phyloP scores from a whole-genome alignment of 2,113 vertebrate genomes.

The Scatophagus argus region DNA sequence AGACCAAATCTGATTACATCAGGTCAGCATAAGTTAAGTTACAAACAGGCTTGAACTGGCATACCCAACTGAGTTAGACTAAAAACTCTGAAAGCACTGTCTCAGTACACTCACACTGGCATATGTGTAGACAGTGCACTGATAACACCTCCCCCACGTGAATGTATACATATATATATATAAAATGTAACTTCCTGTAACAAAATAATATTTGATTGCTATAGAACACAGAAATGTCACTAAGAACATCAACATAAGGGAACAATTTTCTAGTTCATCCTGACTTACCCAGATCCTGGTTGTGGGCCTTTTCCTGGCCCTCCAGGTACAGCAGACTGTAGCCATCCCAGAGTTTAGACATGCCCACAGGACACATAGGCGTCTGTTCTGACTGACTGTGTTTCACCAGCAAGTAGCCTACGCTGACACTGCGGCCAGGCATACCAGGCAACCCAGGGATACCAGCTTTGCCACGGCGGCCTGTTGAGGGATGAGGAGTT shows the following conservation, averaged over 20 bases:
- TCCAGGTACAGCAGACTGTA: conserved; percentile 98
- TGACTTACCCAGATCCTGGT: conserved; percentile 95
- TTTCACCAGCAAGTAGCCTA: conserved; percentile 97
- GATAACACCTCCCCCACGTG: no score
- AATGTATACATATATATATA: no score
- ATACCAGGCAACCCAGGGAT: conserved; percentile 88
- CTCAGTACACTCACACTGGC: background rate
- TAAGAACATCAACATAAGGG: background rate
- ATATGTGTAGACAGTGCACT: background rate
- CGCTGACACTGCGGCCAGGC: conserved; percentile 93
- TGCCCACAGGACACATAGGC: conserved; percentile 95
- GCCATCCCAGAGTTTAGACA: conserved; percentile 95
- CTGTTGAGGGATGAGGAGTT: conserved; percentile 71
- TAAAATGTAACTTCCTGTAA: no score
- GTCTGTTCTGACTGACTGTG: conserved; percentile 94
- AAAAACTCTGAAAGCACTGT: background rate
- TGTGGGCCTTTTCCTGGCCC: conserved; percentile 98
- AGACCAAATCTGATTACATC: background rate
- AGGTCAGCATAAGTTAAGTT: background rate
- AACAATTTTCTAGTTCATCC: background rate
- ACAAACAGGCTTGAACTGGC: background rate
- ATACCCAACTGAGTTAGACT: background rate
- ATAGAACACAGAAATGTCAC: background rate
- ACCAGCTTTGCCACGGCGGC: conserved; percentile 86
- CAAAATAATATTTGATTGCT: background rate